Evolutionary conservation across 2,797 vertebrate species (phyloP).

Genomic region (Cirrhinus molitorella): DNA sequence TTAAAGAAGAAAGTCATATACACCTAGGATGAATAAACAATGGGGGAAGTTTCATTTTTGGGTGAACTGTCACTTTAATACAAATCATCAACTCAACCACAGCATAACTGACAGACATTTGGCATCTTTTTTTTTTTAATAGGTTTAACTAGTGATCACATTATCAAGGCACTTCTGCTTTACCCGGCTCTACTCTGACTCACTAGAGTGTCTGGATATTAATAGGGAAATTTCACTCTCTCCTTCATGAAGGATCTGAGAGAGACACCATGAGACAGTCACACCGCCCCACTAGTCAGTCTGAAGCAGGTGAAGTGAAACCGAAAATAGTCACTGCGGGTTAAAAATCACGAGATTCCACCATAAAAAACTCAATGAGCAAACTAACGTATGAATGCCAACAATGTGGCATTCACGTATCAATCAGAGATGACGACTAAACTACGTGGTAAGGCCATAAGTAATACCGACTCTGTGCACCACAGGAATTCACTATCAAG

Average conservation of each 20-base stretch:
- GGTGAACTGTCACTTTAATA: background rate
- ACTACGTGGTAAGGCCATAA: background rate
- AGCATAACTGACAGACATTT: background rate
- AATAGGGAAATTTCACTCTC: constrained; percentile 2
- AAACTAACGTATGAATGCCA: background rate
- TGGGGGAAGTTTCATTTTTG: background rate
- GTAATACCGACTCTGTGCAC: background rate
- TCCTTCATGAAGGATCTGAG: constrained; percentile 42
- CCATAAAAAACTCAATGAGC: background rate
- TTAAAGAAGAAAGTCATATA: too few species aligned
- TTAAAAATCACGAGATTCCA: constrained; percentile 35
- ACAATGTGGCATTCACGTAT: background rate
- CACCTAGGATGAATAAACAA: too few species aligned
- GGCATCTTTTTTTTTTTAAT: background rate
- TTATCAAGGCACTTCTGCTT: background rate
- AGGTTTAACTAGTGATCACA: background rate
- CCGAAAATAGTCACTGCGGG: background rate
- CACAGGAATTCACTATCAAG: background rate
- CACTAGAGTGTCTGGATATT: constrained; percentile 4
- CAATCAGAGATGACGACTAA: background rate
- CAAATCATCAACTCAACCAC: background rate
- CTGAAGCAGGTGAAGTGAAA: constrained; percentile 55
- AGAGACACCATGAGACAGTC: background rate
- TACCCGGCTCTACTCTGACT: background rate
- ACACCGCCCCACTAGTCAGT: background rate